These are phyloP conservation scores for Artibeus lituratus DNA, from an alignment of 2,797 vertebrate genomes.

Conservation along the genomic window DNA sequence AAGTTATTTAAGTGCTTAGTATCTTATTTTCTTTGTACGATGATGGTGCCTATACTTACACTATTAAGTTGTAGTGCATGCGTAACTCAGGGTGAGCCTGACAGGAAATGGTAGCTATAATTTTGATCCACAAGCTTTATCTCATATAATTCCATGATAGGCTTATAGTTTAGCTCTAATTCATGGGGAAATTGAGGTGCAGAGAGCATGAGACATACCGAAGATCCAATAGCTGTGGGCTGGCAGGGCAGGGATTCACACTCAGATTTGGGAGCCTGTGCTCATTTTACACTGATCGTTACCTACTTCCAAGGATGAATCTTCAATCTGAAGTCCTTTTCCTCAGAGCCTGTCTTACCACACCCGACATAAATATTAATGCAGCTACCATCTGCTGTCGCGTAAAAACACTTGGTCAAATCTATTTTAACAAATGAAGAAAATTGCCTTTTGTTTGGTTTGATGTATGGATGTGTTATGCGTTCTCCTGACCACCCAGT, in stretches of 20 bases:
- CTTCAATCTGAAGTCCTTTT: constrained; percentile 14
- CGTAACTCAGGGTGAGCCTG: background rate
- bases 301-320: constrained; percentile 9
- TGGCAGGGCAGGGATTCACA: background rate
- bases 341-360: constrained; percentile 15
- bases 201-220: background rate
- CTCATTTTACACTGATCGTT: background rate
- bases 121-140: background rate
- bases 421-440: constrained; percentile 70
- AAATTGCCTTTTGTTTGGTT: constrained; percentile 55
- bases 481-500: constrained; percentile 60
- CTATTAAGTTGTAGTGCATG: background rate
- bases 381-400: constrained; percentile 67
- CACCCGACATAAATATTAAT: constrained; percentile 72
- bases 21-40: background rate
- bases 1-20: background rate
- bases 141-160: background rate
- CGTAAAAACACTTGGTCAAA: constrained; percentile 65
- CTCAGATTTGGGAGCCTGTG: background rate
- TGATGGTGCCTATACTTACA: background rate
- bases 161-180: too few species aligned
- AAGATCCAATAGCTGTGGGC: background rate
- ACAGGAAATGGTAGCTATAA: background rate
- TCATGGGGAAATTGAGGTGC: background rate
- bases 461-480: constrained; percentile 36